Evolutionary conservation across 1,140 invertebrate genomes (phyloP).

Genomic region (Meloidogyne chitwoodi): DNA sequence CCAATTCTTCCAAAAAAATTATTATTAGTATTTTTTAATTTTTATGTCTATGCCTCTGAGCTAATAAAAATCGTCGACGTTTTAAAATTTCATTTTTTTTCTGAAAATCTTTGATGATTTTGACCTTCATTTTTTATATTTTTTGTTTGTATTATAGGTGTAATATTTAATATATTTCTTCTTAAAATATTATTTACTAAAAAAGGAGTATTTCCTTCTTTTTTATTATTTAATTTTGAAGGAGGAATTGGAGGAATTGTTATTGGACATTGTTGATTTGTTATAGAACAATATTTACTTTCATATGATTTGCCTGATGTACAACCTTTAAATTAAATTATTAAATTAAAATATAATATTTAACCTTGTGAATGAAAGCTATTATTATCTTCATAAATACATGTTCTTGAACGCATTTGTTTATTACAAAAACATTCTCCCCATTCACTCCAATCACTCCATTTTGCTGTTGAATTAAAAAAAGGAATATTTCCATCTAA

Average conservation of each 20-base stretch:
- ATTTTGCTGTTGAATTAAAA: not conserved
- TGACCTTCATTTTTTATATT: not conserved
- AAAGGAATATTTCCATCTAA: not conserved
- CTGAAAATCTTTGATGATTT: not conserved
- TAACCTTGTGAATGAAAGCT: slow-evolving; percentile 5
- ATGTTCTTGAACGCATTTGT: slow-evolving; percentile 13
- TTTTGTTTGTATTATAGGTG: not conserved
- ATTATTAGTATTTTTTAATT: not conserved
- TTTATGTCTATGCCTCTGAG: not conserved
- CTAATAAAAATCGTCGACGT: not conserved
- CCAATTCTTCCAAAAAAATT: too few relatives aligned
- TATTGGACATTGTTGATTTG: slow-evolving; percentile 1
- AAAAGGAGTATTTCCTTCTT: not conserved
- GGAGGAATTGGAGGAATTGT: slow-evolving; percentile 11
- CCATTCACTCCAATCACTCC: slow-evolving; percentile 12
- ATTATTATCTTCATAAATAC: slow-evolving; percentile 13
- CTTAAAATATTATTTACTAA: not conserved
- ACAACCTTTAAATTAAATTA: not conserved
- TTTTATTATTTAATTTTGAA: not conserved
- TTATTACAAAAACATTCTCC: slow-evolving; percentile 19
- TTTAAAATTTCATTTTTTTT: not conserved
- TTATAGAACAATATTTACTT: not conserved
- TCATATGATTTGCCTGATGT: slow-evolving; percentile 6
- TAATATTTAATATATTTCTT: not conserved
- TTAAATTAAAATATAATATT: not conserved